Evolutionary conservation across 2,113 vertebrate species (phyloP), one percentile per base, ranked within the genome.

Genomic region (Felis chaus): DNA sequence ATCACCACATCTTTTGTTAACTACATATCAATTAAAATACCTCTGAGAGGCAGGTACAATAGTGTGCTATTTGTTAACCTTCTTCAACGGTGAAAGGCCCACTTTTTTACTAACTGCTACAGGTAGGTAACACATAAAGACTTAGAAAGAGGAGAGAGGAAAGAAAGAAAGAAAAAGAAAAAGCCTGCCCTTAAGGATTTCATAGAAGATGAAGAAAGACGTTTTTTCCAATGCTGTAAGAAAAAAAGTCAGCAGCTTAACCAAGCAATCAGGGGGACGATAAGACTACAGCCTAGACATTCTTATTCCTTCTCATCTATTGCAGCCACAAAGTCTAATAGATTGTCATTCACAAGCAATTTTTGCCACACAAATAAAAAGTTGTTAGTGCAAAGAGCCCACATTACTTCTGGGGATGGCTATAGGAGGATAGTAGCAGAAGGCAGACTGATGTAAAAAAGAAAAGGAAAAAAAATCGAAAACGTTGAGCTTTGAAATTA

Each of bases 1-100:
- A 50, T 93, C 29, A 4, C 19, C 48, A 36, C 84, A 85, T 89
- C 76, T 66, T 95, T 95, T 97, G 93, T 96, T 96, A 91, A 73
- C 48, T 68, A 74, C 53, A 36, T 91, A 95, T 95, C 92, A 97
- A 98, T 98, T 98, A 98, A 95, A 97, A 96, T 89, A 73, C 89
- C 88, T 96, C 90, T 41, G 84, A 97, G 84, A 98, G 66, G 18
- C 48, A 91, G 92, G 94, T 95, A 91, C 76, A 82, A 66, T 86
- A 66, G 73, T 18, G 16, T 41, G 13, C 57, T 81, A 50, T 90
- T 84, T 96, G 65, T 97, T 97, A 71, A 55, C 65, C 39, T 83
- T 86, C 95, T 97, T 74, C 36, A 92, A 73, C 50, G 73, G 61
- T 19, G 27, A 97, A 96, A 98, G 57, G 29, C 76, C 63, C 80